A percentile compares a stretch with the other conserved stretches of the same genome.
Conservation (phyloP, 2,113 vertebrate species). For the Aviceda subcristata region DNA sequence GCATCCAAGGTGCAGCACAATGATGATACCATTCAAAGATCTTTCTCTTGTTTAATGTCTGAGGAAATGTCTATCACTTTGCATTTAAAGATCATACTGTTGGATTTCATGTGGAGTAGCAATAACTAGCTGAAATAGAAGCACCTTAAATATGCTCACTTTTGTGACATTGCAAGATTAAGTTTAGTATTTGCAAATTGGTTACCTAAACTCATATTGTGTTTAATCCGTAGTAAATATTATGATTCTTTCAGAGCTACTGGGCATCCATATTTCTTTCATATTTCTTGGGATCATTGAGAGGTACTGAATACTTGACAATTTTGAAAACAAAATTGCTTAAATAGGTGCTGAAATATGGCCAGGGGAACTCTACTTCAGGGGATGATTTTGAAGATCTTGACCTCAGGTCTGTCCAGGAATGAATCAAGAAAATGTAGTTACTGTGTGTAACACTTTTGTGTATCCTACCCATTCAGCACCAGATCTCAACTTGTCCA, state of each 20-base stretch:
- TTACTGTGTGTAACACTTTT: too few relatives aligned
- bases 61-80: neutral
- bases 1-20: neutral
- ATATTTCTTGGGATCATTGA: neutral
- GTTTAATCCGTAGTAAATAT: neutral
- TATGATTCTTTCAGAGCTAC: neutral
- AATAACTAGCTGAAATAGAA: neutral
- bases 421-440: neutral
- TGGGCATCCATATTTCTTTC: neutral
- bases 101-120: neutral
- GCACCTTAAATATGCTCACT: neutral
- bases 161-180: neutral
- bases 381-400: neutral
- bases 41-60: neutral
- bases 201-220: neutral
- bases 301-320: neutral
- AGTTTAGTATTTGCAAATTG: neutral
- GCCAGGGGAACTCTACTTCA: neutral
- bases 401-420: neutral
- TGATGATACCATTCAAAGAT: neutral
- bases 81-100: neutral
- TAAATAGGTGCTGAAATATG: neutral
- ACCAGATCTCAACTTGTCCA: neutral
- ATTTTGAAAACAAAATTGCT: neutral
- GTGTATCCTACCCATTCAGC: neutral